Evolutionary conservation across 2,797 vertebrate species (phyloP).

Genomic region (Florisuga fusca): DNA sequence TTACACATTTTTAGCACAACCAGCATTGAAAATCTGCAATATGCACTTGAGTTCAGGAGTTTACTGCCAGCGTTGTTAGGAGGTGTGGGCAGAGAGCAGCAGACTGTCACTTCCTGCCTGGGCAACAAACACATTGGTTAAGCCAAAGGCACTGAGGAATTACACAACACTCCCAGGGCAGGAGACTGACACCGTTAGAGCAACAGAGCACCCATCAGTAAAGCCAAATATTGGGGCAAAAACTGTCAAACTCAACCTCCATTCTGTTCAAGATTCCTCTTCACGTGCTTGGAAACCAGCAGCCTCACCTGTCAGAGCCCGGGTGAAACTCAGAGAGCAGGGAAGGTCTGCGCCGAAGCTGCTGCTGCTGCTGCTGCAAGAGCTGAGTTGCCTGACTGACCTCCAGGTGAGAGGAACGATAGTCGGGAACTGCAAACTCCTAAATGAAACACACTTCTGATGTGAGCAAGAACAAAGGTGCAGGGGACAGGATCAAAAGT

Average conservation of each 20-base stretch:
- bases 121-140: not conserved
- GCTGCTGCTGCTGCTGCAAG: constrained; percentile 87
- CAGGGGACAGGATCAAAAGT: not conserved
- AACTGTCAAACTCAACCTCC: not conserved
- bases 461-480: not conserved
- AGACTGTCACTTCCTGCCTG: not conserved
- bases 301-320: constrained; percentile 89
- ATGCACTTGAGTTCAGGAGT: not conserved
- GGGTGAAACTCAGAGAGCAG: constrained; percentile 97
- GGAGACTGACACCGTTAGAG: not conserved
- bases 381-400: constrained; percentile 82
- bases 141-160: not conserved
- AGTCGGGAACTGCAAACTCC: constrained; percentile 95
- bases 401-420: constrained; percentile 90
- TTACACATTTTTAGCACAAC: not conserved
- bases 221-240: not conserved
- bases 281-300: not conserved
- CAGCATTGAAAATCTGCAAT: not conserved
- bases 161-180: not conserved
- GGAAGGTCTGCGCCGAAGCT: constrained; percentile 91
- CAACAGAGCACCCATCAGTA: rapidly evolving
- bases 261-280: not conserved
- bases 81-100: not conserved
- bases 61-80: not conserved
- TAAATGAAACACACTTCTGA: constrained; percentile 53